These are phyloP conservation scores for Oegoconia quadripuncta DNA, from an alignment of 2,888 invertebrate species.

Conservation along the genomic window DNA sequence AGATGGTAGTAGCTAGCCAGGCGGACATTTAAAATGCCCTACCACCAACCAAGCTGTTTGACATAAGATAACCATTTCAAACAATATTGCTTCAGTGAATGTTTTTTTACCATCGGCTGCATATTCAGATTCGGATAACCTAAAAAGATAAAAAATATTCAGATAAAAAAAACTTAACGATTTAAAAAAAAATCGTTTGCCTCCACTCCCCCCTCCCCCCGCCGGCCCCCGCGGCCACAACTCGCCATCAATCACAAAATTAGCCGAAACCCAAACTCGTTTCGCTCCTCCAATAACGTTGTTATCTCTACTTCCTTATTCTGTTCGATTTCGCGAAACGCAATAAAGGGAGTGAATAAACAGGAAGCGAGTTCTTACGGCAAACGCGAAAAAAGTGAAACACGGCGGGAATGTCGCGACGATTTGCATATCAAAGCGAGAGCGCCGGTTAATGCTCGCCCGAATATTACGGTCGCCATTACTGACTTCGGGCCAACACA, in stretches of 20 bases:
- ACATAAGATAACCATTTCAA: no score
- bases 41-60: no score
- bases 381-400: conserved; percentile 19
- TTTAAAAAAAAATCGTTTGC: no score
- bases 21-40: no score
- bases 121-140: no score
- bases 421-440: conserved; percentile 29
- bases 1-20: no score
- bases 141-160: no score
- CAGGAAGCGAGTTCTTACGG: conserved; percentile 17
- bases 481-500: not conserved
- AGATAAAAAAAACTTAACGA: no score
- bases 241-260: conserved; percentile 5
- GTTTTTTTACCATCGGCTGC: no score
- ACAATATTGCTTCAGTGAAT: no score
- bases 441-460: not conserved
- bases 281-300: conserved; percentile 5
- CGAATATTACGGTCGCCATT: not conserved
- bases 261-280: conserved; percentile 4
- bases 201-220: not conserved
- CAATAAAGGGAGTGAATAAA: conserved; percentile 23
- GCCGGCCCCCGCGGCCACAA: not conserved
- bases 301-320: conserved; percentile 13
- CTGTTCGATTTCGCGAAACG: conserved; percentile 8
- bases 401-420: conserved; percentile 12